phyloP scores from a whole-genome alignment of 2,797 vertebrate species.

The Rhabdophis nuchalis region DNA sequence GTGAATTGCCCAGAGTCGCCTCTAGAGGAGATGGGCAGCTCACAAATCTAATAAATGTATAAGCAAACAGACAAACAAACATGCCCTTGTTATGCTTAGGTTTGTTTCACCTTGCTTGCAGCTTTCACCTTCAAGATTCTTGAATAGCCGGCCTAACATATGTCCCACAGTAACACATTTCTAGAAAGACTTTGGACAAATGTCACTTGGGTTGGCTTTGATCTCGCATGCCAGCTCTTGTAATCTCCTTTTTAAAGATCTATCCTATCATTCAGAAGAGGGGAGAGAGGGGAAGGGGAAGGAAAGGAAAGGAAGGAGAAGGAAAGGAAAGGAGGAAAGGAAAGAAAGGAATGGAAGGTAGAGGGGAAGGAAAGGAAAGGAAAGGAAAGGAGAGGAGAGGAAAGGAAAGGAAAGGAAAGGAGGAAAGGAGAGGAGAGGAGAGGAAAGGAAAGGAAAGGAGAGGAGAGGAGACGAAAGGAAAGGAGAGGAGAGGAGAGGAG shows the following conservation, averaged over 20 bases:
- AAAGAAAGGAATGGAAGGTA: too few relatives aligned
- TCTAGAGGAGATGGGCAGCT: background rate
- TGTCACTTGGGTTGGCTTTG: background rate
- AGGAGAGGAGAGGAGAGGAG: too few relatives aligned
- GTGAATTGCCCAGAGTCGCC: background rate
- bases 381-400: background rate
- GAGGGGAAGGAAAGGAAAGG: too few relatives aligned
- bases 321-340: too few relatives aligned
- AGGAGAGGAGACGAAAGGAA: too few relatives aligned
- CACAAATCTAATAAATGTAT: background rate
- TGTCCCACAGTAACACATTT: background rate
- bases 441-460: too few relatives aligned
- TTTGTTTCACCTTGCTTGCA: background rate
- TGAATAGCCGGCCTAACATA: background rate
- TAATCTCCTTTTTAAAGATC: background rate
- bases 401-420: too few relatives aligned
- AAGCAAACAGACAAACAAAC: background rate
- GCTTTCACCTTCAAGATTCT: background rate
- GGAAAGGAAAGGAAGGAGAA: too few relatives aligned
- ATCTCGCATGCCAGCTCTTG: background rate
- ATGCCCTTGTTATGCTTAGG: background rate
- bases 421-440: too few relatives aligned
- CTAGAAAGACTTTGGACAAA: background rate
- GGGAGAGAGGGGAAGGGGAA: too few relatives aligned
- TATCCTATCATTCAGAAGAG: background rate